These are phyloP conservation scores for Hippocampus comes DNA, from an alignment of 2,113 vertebrate species.

Conservation along the genomic window DNA sequence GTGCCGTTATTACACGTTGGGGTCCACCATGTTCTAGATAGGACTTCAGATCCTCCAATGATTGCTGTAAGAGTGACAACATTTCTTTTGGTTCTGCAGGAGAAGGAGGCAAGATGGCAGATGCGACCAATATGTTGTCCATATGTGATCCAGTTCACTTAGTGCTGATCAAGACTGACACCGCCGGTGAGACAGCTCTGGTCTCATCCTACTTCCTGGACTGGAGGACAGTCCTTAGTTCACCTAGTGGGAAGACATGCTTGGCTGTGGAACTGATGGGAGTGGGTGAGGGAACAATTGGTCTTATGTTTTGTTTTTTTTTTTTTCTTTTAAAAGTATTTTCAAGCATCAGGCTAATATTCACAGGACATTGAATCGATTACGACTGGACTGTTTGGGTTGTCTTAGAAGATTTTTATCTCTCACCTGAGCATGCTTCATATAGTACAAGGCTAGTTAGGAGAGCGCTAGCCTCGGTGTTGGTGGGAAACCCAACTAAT, in stretches of 20 bases:
- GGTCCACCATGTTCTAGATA: not conserved
- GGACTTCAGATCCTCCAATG: not conserved
- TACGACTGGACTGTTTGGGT: no score
- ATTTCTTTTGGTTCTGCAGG: constrained; percentile 63
- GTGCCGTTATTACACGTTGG: not conserved
- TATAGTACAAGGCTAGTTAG: no score
- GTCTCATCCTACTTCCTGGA: constrained; percentile 92
- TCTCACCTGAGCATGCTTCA: no score
- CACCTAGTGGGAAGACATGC: constrained; percentile 77
- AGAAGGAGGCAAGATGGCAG: constrained; percentile 87
- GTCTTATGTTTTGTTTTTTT: no score
- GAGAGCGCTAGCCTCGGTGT: no score
- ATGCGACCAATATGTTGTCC: constrained; percentile 88
- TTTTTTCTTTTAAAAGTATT: not conserved
- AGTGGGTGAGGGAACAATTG: constrained; percentile 79
- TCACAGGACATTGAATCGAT: no score
- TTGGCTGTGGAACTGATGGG: constrained; percentile 89
- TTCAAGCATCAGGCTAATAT: not conserved
- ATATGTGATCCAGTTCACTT: constrained; percentile 92
- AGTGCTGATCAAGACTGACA: constrained; percentile 89
- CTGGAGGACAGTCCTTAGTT: constrained; percentile 86
- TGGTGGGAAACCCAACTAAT: no score
- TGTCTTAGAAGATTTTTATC: no score
- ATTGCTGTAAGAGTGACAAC: not conserved
- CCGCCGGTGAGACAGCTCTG: constrained; percentile 83